Conservation (phyloP, 2,888 invertebrate genomes). For the Drosophila siamana region DNA sequence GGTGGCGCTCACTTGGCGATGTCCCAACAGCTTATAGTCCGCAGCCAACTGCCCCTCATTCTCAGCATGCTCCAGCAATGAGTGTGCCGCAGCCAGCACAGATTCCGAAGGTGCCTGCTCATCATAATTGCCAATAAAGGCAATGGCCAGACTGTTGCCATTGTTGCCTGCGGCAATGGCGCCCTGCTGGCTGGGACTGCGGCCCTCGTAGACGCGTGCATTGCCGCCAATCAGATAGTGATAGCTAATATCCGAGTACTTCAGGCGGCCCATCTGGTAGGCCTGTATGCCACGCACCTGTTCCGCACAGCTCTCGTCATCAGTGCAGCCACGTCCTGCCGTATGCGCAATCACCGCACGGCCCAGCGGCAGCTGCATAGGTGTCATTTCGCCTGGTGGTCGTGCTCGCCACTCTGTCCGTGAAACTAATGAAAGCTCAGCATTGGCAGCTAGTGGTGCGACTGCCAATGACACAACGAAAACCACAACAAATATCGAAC, state of each 20-base stretch:
- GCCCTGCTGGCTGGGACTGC: conserved; percentile 89
- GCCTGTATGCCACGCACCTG: conserved; percentile 88
- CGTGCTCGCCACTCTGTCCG: conserved; percentile 89
- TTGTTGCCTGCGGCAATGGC: conserved; percentile 90
- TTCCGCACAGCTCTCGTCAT: conserved; percentile 86
- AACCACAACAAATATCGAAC: conserved; percentile 11
- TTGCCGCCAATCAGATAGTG: conserved; percentile 92
- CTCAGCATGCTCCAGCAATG: conserved; percentile 88
- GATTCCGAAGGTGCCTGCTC: conserved; percentile 86
- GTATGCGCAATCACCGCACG: conserved; percentile 88
- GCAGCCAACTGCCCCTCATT: conserved; percentile 87
- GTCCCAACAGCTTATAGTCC: conserved; percentile 89
- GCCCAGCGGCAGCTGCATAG: conserved; percentile 86
- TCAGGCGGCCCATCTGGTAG: conserved; percentile 88
- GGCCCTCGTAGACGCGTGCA: conserved; percentile 90
- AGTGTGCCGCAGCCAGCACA: conserved; percentile 87
- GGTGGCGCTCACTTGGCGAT: conserved; percentile 89
- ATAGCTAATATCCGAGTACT: conserved; percentile 90
- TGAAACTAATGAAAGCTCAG: conserved; percentile 85
- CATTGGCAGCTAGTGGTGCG: conserved; percentile 15
- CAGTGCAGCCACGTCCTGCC: conserved; percentile 87
- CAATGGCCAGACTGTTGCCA: conserved; percentile 88
- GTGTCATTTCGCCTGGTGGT: conserved; percentile 84
- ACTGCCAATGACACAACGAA: conserved; percentile 10
- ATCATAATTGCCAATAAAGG: conserved; percentile 90